A percentile compares a stretch with the other conserved stretches of the same genome.
These are phyloP conservation scores for Upupa epops DNA, from an alignment of 2,113 vertebrate species.

Conservation along the genomic window DNA sequence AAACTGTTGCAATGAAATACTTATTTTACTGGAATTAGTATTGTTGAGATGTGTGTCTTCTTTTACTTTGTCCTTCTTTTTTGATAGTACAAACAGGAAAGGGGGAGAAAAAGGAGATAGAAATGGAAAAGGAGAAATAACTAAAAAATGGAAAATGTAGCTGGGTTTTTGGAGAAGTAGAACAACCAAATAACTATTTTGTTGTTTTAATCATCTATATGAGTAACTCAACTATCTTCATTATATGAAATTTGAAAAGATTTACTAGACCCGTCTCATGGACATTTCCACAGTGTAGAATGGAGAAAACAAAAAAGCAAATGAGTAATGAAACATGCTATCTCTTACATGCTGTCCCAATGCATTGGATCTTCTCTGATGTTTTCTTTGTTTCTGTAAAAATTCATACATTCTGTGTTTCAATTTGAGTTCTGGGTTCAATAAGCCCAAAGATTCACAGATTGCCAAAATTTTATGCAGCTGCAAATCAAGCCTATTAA, in stretches of 20 bases:
- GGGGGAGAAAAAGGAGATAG: rapidly evolving
- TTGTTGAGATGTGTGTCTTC: neutral
- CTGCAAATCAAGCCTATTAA: neutral
- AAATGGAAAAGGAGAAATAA: neutral
- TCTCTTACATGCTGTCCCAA: neutral
- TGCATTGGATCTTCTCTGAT: neutral
- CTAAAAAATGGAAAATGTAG: neutral
- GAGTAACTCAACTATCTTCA: neutral
- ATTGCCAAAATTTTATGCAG: neutral
- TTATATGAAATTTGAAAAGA: neutral
- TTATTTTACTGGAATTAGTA: neutral
- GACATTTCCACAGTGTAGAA: neutral
- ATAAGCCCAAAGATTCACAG: neutral
- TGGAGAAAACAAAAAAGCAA: neutral
- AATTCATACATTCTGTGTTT: neutral
- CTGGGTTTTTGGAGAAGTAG: neutral
- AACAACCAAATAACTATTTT: no score
- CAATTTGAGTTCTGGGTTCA: neutral
- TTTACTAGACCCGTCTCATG: neutral
- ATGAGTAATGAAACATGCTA: neutral
- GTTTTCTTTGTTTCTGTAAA: slow-evolving; percentile 11
- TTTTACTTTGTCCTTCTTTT: neutral
- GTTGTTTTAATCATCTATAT: neutral
- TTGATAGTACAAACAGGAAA: neutral
- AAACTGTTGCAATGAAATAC: neutral